Base-by-base conservation (phyloP, 2,888 invertebrate species). In the Gymnoscelis rufifasciata region DNA sequence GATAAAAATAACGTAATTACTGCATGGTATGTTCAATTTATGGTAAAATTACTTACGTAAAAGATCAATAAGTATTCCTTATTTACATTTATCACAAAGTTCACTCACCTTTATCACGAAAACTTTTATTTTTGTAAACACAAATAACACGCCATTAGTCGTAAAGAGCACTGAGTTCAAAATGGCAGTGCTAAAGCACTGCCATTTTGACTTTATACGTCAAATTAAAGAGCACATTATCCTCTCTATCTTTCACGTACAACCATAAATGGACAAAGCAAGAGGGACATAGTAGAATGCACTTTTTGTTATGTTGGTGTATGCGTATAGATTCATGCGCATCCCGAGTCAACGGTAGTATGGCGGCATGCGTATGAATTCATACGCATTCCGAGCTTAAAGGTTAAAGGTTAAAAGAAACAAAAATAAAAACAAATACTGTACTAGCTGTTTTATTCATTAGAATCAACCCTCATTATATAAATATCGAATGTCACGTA, bases 261-360 rank as follows among this genome's bases (percentile, higher is more conserved):
- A 29, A 29, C 1, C 12, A 0, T 12, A 0, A 11, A 7, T 1
- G 1, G 7, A 29, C 12, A 29, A 3, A 29, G 29, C 29, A 29
- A 29, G 29, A 29, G 0, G 12, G 29, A 11, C 1, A 29, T 3
- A 29, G 0, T 29, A 29, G 29, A 29, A 1, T 7, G 29, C 1
- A 29, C 29, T 29, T 29, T 29, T 12, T 29, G 29, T 12, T 7
- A 11, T 11, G 29, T 29, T 29, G 29, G 29, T 29, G 29, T 29
- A 29, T 29, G 29, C 29, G 29, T 29, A 28, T 28, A 28, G 28
- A 29, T 29, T 29, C 29, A 29, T 29, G 12, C 29, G 11, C 29
- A 12, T 29, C 12, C 29, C 29, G 12, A 12, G 7, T 29, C 11
- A 29, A 12, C n/a, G n/a, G n/a, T n/a, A n/a, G n/a, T n/a, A n/a